A percentile compares a stretch with the other conserved stretches of the same genome.
Evolutionary conservation across 2,113 vertebrate genomes (phyloP).

Genomic region (Nettapus auritus): DNA sequence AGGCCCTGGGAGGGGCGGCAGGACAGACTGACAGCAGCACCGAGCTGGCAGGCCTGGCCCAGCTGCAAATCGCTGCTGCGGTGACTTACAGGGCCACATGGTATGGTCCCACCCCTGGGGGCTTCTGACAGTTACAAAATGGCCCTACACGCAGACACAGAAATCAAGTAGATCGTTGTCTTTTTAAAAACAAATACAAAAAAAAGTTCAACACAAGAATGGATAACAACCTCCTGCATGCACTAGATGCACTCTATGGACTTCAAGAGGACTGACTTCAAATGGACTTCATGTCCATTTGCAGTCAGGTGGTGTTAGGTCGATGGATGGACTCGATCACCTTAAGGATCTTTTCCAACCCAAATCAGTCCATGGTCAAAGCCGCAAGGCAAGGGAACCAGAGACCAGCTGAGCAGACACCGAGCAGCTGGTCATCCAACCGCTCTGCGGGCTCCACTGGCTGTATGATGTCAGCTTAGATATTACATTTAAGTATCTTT

Average conservation of each 20-base stretch:
- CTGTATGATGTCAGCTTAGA: no score
- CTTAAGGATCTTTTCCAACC: no score
- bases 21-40: not conserved
- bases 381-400: not conserved
- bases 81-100: rapidly evolving
- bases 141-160: not conserved
- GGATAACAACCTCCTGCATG: not conserved
- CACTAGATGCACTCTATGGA: no score
- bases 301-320: not conserved
- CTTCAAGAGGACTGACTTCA: no score
- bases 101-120: rapidly evolving
- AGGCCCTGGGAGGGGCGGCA: not conserved
- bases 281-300: not conserved
- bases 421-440: not conserved
- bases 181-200: not conserved
- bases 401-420: not conserved
- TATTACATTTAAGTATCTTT: not conserved
- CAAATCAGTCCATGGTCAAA: no score
- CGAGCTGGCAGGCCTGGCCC: not conserved
- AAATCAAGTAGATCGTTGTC: not conserved
- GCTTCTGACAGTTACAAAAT: not conserved
- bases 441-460: not conserved
- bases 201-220: not conserved
- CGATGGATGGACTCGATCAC: no score
- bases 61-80: rapidly evolving